These are phyloP conservation scores for Cabera pusaria DNA, from an alignment of 2,888 invertebrate species.

Conservation along the genomic window DNA sequence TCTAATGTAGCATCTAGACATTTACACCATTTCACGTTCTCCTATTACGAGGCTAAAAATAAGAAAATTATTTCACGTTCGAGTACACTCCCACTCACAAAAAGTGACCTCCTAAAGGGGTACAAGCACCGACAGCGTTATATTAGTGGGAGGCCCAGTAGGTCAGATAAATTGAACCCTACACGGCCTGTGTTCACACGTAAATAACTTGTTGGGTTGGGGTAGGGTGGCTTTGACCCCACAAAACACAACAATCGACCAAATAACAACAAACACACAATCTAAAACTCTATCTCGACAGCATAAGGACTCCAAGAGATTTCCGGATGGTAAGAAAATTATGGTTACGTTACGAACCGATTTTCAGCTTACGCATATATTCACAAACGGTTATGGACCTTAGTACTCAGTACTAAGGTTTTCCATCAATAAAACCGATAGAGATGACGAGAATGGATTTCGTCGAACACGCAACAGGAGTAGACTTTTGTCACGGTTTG, in stretches of 20 bases:
- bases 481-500: constrained; percentile 76
- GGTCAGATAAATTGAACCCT: constrained; percentile 83
- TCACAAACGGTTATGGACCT: constrained; percentile 32
- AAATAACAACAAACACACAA: constrained; percentile 8
- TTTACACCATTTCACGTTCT: constrained; percentile 2
- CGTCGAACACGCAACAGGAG: constrained; percentile 73
- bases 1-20: neutral
- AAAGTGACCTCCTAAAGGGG: constrained; percentile 52
- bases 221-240: constrained; percentile 59
- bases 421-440: constrained; percentile 29
- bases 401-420: constrained; percentile 38
- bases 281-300: constrained; percentile 10
- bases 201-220: constrained; percentile 81
- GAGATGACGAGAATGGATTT: constrained; percentile 66
- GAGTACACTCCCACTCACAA: constrained; percentile 35
- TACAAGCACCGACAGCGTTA: constrained; percentile 65
- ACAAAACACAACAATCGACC: constrained; percentile 14
- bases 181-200: constrained; percentile 80
- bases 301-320: constrained; percentile 1
- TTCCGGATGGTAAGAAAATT: constrained; percentile 3
- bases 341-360: constrained; percentile 20
- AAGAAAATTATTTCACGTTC: constrained; percentile 14
- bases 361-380: constrained; percentile 29
- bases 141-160: constrained; percentile 80
- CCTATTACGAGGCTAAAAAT: constrained; percentile 8